Conservation (phyloP, 2,888 invertebrate genomes). For the Terebella lapidaria region DNA sequence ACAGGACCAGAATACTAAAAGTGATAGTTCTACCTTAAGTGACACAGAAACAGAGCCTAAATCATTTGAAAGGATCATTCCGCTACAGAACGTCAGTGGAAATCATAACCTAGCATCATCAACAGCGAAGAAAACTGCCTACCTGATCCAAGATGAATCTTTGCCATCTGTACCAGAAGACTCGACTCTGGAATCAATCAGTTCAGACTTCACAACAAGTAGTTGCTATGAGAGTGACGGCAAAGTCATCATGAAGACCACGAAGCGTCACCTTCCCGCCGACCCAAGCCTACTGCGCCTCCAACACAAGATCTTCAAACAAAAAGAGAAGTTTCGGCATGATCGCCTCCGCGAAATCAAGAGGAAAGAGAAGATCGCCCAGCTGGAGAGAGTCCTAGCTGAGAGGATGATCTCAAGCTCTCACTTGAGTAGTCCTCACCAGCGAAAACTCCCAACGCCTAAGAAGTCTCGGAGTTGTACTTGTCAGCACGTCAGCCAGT, state of each 20-base stretch:
- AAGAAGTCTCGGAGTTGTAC: too few species aligned
- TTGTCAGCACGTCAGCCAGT: too few species aligned
- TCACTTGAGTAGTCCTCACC: not conserved
- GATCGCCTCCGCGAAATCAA: conserved; percentile 34
- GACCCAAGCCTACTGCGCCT: conserved; percentile 45
- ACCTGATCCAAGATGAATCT: conserved; percentile 34
- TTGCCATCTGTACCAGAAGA: conserved; percentile 48
- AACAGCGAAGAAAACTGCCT: conserved; percentile 18
- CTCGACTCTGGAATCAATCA: conserved; percentile 19
- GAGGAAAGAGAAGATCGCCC: conserved; percentile 38
- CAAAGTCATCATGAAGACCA: conserved; percentile 3
- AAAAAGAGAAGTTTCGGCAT: conserved; percentile 39
- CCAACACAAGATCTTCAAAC: conserved; percentile 38
- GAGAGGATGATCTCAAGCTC: not conserved
- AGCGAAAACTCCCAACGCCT: not conserved
- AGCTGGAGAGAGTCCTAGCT: conserved; percentile 34
- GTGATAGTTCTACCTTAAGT: too few species aligned
- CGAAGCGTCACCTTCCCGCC: conserved; percentile 17
- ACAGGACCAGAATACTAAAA: too few species aligned
- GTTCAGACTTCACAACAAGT: conserved; percentile 16
- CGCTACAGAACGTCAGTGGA: too few species aligned
- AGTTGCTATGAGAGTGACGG: conserved; percentile 15
- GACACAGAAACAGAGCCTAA: too few species aligned
- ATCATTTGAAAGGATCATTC: too few species aligned
- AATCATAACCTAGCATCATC: not conserved